Conservation (phyloP, 2,113 vertebrate species). For the Rhinichthys klamathensis region DNA sequence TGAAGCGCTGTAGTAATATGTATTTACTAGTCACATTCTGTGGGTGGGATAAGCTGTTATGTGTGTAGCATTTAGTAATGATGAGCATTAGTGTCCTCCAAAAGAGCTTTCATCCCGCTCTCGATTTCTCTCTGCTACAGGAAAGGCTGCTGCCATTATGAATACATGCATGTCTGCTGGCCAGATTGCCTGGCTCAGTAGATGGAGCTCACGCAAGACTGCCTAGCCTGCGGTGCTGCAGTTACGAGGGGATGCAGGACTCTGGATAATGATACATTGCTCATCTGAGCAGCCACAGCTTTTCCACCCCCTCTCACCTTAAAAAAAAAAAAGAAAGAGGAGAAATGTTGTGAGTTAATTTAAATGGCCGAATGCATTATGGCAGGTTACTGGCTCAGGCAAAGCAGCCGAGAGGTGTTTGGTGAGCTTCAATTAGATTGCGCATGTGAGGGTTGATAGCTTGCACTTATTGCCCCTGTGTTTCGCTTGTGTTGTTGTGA, state of each 20-base stretch:
- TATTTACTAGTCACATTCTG: conserved; percentile 88
- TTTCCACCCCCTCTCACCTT: conserved; percentile 63
- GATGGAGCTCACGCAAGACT: conserved; percentile 85
- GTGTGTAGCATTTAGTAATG: conserved; percentile 82
- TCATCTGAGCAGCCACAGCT: conserved; percentile 90
- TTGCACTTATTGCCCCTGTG: conserved; percentile 82
- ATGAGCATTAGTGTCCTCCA: conserved; percentile 80
- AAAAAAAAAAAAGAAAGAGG: conserved; percentile 67
- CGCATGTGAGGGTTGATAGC: conserved; percentile 67
- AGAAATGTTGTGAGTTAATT: conserved; percentile 99
- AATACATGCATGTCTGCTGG: conserved; percentile 90
- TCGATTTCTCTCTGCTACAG: conserved; percentile 44
- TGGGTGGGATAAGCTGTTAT: conserved; percentile 69
- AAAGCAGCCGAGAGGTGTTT: conserved; percentile 96
- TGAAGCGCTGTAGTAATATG: conserved; percentile 86
- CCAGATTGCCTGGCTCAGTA: conserved; percentile 95
- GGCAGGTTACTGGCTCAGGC: conserved; percentile 75
- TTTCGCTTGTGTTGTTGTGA: conserved; percentile 60
- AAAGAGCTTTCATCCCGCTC: conserved; percentile 68
- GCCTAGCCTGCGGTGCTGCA: conserved; percentile 90
- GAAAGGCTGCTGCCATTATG: conserved; percentile 75
- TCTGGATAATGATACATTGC: conserved; percentile 93
- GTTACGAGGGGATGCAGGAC: conserved; percentile 60
- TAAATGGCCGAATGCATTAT: conserved; percentile 98
- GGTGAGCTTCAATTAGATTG: conserved; percentile 96